A percentile compares a stretch with the other conserved stretches of the same genome.
Evolutionary conservation across 2,113 vertebrate species (phyloP).

Genomic region (Fregetta grallaria): DNA sequence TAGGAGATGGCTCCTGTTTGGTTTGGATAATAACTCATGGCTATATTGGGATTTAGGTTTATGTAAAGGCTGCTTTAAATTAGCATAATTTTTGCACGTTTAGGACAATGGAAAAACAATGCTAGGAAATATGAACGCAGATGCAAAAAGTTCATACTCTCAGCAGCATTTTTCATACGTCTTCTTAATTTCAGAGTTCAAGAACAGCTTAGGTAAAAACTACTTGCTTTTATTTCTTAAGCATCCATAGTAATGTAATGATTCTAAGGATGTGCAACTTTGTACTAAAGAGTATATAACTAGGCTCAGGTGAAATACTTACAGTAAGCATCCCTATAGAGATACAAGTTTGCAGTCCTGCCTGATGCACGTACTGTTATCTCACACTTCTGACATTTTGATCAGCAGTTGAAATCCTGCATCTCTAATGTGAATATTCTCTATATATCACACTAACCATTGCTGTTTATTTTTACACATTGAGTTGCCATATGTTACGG

Average conservation of each 20-base stretch:
- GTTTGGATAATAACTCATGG: neutral
- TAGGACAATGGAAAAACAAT: neutral
- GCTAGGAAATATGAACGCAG: neutral
- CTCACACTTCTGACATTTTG: neutral
- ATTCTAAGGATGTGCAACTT: neutral
- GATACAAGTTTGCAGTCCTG: neutral
- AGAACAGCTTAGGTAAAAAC: neutral
- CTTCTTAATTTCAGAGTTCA: neutral
- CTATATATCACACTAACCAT: neutral
- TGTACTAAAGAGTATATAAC: neutral
- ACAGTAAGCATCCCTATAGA: neutral
- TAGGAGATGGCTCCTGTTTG: neutral
- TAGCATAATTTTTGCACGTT: neutral
- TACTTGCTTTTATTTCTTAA: neutral
- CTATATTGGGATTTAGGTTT: neutral
- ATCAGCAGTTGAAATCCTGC: neutral
- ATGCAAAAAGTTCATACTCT: neutral
- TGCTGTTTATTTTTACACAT: neutral
- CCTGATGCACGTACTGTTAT: neutral
- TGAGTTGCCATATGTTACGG: neutral
- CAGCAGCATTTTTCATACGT: neutral
- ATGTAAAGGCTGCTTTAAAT: neutral
- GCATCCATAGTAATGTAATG: neutral
- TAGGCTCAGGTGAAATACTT: neutral
- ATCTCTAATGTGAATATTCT: neutral